Percentiles rank a stretch among this genome's conserved stretches.
Evolutionary conservation across 2,113 vertebrate genomes (phyloP).

Genomic region (Bubo scandiacus): DNA sequence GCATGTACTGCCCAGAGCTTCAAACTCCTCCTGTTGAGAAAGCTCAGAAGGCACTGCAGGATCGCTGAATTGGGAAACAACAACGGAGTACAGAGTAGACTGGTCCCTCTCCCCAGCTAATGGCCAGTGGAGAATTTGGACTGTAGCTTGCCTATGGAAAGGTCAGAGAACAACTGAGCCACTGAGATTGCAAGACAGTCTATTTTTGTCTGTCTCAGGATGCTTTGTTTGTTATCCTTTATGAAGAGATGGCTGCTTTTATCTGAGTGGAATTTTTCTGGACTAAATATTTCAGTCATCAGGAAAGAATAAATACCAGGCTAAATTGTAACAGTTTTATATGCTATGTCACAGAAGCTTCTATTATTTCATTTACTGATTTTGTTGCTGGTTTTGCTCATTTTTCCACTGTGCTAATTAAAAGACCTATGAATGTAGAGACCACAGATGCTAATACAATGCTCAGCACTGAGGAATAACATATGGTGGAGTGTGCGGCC

Average conservation of each 20-base stretch:
- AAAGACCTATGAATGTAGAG: background rate
- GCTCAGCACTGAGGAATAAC: background rate
- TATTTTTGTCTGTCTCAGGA: background rate
- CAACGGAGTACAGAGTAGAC: background rate
- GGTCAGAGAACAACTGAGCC: background rate
- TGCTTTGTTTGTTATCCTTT: background rate
- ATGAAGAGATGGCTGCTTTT: background rate
- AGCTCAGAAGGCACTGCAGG: background rate
- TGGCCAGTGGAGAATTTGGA: background rate
- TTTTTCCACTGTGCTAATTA: slow-evolving; percentile 26
- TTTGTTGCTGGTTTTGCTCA: background rate
- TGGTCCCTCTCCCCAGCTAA: background rate
- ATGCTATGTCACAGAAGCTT: background rate
- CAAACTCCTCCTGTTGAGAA: background rate
- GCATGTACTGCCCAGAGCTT: background rate
- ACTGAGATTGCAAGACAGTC: background rate
- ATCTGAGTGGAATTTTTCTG: background rate
- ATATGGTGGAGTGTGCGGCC: slow-evolving; percentile 27
- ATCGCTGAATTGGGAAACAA: background rate
- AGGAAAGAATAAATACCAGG: background rate
- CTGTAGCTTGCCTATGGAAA: background rate
- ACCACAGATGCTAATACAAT: background rate
- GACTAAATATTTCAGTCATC: background rate
- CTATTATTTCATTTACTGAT: background rate
- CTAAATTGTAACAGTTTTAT: background rate